Base-by-base conservation (phyloP, 1,140 invertebrate genomes). In the Lepidostoma basale region DNA sequence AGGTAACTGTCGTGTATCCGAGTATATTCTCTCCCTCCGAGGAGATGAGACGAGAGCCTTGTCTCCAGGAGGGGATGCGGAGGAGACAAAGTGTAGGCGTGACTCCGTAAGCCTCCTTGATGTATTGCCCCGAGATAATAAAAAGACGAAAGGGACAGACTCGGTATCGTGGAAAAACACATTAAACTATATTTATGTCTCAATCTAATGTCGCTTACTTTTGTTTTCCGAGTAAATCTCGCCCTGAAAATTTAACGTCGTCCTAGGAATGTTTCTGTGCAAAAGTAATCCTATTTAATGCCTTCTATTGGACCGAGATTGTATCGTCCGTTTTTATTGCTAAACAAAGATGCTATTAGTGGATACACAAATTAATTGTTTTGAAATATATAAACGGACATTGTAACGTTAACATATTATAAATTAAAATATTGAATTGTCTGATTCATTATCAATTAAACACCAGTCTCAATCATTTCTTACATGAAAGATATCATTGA, bases 131-230 rank as follows among this genome's bases (percentile, higher is more conserved):
- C 25, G 25, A 56, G 52, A 56, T 56, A 56, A 56, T 56, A 56
- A 56, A 56, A 56, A 14, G 25, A 33, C 28, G 52, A n/a, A 36
- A n/a, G 9, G 45, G 4, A 18, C 22, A 49, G 45, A 18, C 52
- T 14, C 28, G 52, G 33, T 30, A 56, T 30, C 26, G 14, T n/a
- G 28, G 25, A 56, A 56, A 56, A 30, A 56, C 52, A 56, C 52
- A 56, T 56, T 56, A 56, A 56, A 56, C 25, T 56, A 56, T 56
- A 56, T 56, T 56, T 56, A 56, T 56, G 52, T 56, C 52, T 18
- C 3, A 56, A 33, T 56, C 52, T 30, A 28, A 33, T 33, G 52
- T 30, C 52, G 25, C 14, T 56, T 56, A 30, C 52, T 56, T 56
- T 56, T 56, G 52, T 33, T 56, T 56, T 56, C 28, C 28, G 16